Base-by-base conservation (phyloP, 1,140 invertebrate genomes). In the Agraylea sexmaculata region DNA sequence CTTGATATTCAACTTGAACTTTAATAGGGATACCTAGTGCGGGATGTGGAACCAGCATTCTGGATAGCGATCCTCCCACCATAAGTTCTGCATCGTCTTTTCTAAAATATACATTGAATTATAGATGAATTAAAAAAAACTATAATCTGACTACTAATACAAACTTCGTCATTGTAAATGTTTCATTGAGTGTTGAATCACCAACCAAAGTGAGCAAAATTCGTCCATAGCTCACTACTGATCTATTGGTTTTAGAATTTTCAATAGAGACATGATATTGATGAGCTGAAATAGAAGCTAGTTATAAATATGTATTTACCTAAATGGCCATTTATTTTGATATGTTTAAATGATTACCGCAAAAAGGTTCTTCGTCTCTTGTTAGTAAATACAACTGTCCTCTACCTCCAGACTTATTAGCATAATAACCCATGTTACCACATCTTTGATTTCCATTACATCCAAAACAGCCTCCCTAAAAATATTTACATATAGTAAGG, bases 401-500 rank as follows among this genome's bases (percentile, higher is more conserved):
- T 13, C 86, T 64, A 0, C 82, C 86, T 2, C 74, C 71, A 0
- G 83, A 83, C 5, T 75, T 62, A 58, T 92, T 82, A 2, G 90
- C 87, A 58, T 91, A 90, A 63, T 89, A 94, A 1, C 91, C 91
- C 90, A 96, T 94, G 53, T 86, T 83, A 10, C 85, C 85, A 57
- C 90, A 94, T 2, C 71, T 60, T 4, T 68, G 57, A 7, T 69
- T 62, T 11, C 67, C 62, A 3, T 70, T 63, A 44, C 71, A 74
- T 2, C 70, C 70, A 41, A 74, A 74, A 48, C 71, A 73, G 0
- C 64, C 58, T 5, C 71, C 71, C 60, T 73, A 58, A 64, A 47
- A 37, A 34, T 34, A 34, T 28, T 25, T n/a, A 33, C 8, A 15
- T 38, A 3, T 16, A n/a, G 20, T 28, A 21, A 15, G 7, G 13